A percentile compares a stretch with the other conserved stretches of the same genome.
Conservation (phyloP, 2,888 invertebrate genomes). For the Mystacides longicornis region DNA sequence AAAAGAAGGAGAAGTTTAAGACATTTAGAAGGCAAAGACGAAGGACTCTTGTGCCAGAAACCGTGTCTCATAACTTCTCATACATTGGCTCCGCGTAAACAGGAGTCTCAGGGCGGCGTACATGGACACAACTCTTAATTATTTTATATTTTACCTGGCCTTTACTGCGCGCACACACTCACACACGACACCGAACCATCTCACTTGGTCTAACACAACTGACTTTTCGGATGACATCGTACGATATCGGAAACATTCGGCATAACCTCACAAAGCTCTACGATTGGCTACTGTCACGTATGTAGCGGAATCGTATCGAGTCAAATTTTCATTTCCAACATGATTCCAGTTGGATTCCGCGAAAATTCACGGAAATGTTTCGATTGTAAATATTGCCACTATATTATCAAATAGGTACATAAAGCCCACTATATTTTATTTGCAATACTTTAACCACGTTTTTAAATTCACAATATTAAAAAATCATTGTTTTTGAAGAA, state of each 20-base stretch:
- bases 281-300: not conserved
- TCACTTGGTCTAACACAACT: slow-evolving; percentile 19
- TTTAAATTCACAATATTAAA: no score
- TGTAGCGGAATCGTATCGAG: not conserved
- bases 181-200: slow-evolving; percentile 21
- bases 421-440: no score
- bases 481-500: no score
- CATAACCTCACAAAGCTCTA: not conserved
- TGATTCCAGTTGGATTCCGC: not conserved
- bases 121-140: slow-evolving; percentile 2
- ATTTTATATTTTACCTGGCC: slow-evolving; percentile 5
- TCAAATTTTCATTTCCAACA: not conserved
- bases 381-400: no score
- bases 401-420: no score
- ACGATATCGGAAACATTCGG: not conserved
- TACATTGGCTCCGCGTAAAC: not conserved
- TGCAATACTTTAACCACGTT: no score
- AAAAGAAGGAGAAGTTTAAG: no score
- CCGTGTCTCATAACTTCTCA: no score
- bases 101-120: slow-evolving; percentile 6
- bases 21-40: no score
- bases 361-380: no score
- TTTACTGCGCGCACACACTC: slow-evolving; percentile 16
- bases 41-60: no score
- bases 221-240: slow-evolving; percentile 3